Conservation (phyloP, 35 echinoderm and acorn worm species). For the Ophiothrix spiculata region DNA sequence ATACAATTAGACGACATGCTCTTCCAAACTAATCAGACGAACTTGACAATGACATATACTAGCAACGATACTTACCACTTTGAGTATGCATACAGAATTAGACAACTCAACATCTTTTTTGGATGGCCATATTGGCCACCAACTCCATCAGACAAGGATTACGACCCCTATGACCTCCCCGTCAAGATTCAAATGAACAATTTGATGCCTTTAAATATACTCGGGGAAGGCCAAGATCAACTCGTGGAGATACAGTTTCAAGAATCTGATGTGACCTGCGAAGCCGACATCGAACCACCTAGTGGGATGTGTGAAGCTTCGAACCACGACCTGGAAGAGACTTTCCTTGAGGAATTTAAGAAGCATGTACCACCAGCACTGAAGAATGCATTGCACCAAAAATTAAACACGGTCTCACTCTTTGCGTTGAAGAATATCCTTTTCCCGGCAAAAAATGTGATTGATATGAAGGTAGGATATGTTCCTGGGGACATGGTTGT, state of each 20-base stretch:
- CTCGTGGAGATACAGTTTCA: not conserved
- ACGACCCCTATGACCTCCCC: not conserved
- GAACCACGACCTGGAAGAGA: not conserved
- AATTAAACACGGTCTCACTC: not conserved
- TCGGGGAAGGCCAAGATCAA: not conserved
- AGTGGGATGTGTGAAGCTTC: not conserved
- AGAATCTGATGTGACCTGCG: not conserved
- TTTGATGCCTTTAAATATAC: not conserved
- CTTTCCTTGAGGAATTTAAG: not conserved
- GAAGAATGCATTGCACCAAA: not conserved
- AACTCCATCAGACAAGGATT: not conserved
- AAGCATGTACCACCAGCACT: not conserved
- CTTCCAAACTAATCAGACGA: not conserved
- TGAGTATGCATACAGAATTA: not conserved
- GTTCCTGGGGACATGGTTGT: constrained; percentile 23
- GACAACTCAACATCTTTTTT: not conserved
- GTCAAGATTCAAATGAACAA: not conserved
- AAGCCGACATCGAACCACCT: not conserved
- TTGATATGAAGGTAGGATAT: not conserved
- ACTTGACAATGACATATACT: not conserved
- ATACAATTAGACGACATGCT: not conserved
- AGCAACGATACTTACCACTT: not conserved
- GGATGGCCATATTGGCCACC: not conserved
- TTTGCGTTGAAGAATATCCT: constrained; percentile 25
- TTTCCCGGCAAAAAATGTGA: constrained; percentile 23